phyloP scores from a whole-genome alignment of 2,797 vertebrate genomes.

The Xerus rutilus region DNA sequence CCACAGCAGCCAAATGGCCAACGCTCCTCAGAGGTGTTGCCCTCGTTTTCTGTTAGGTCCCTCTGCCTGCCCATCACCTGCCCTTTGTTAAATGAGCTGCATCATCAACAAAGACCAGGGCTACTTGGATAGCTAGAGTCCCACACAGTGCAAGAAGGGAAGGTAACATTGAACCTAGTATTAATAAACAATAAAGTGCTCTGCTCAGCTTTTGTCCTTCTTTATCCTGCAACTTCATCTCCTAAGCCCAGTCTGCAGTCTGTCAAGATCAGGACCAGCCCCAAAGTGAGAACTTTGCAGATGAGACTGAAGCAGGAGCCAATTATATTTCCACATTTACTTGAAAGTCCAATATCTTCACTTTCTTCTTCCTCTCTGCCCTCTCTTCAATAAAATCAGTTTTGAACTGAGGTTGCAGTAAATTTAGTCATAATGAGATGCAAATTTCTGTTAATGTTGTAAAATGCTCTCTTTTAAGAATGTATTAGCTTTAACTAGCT shows the following conservation, averaged over 20 bases:
- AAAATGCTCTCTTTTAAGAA: neutral
- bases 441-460: constrained; percentile 8
- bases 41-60: neutral
- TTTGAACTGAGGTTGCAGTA: constrained; percentile 11
- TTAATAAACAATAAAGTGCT: neutral
- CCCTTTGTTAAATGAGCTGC: neutral
- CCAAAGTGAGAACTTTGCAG: neutral
- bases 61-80: fast-evolving
- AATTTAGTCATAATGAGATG: neutral
- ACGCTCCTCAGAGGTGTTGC: neutral
- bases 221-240: neutral
- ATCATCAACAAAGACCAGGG: neutral
- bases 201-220: neutral
- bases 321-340: neutral
- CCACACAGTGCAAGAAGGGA: neutral
- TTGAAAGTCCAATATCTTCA: neutral
- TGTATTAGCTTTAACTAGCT: neutral
- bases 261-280: neutral
- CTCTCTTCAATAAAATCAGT: neutral
- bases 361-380: neutral
- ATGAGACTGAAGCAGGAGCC: neutral
- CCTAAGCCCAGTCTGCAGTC: neutral
- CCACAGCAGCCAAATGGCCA: neutral
- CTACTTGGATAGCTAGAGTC: neutral
- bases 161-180: neutral